phyloP scores from a whole-genome alignment of 2,797 vertebrate species.

The Gallinago solitaria region DNA sequence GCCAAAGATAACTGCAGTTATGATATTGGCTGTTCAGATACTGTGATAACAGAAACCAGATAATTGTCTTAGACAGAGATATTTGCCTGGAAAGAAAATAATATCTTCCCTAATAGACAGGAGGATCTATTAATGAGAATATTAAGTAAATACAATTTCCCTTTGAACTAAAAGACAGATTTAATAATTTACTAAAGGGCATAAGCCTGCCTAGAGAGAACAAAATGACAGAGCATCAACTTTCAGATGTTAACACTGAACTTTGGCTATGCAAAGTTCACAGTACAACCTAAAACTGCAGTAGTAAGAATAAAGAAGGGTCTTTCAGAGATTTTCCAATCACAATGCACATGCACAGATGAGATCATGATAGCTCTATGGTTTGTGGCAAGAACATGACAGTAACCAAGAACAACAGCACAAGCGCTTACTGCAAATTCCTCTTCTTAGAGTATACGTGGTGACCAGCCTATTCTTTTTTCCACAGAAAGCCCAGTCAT shows the following conservation, averaged over 20 bases:
- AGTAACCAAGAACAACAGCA: slow-evolving; percentile 23
- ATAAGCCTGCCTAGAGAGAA: neutral
- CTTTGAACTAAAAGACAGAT: neutral
- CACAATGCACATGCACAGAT: neutral
- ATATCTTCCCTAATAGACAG: neutral
- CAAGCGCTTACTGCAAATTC: neutral
- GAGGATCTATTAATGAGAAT: neutral
- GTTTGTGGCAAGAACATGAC: neutral
- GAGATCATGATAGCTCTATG: neutral
- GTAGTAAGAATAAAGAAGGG: neutral
- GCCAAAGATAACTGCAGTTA: neutral
- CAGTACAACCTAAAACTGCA: neutral
- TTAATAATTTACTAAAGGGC: neutral
- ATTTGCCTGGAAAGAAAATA: neutral
- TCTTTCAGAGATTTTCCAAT: neutral
- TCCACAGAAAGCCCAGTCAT: neutral
- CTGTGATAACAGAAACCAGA: neutral
- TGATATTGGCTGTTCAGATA: neutral
- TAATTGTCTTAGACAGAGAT: neutral
- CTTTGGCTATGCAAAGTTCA: neutral
- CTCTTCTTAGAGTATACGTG: neutral
- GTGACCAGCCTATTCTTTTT: neutral
- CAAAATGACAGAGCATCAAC: neutral
- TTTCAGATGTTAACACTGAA: neutral
- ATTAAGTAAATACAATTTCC: neutral